Conservation (phyloP, 2,113 vertebrate genomes). For the Pelecanoides urinatrix region DNA sequence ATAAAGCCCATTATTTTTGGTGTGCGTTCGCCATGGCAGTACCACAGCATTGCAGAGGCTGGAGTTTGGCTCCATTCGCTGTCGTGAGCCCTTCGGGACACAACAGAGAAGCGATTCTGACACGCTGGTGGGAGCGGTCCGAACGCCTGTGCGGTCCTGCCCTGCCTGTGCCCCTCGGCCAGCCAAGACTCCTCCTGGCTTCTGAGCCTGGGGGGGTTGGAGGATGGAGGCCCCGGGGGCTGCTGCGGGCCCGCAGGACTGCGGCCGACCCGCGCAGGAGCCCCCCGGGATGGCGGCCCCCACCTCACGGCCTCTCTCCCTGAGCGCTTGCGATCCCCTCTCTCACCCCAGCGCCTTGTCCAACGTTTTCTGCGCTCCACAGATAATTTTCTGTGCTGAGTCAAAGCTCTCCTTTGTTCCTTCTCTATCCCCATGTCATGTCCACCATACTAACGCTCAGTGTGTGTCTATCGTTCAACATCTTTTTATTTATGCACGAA, state of each 20-base stretch:
- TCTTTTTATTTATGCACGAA: not conserved
- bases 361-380: not conserved
- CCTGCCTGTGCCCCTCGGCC: accelerated
- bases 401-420: not conserved
- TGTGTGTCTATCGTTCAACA: not conserved
- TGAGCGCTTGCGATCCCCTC: not conserved
- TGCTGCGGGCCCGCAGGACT: not conserved
- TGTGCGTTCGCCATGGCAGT: not conserved
- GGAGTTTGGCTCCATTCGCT: too few relatives aligned
- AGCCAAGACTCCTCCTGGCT: not conserved
- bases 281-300: accelerated
- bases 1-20: not conserved
- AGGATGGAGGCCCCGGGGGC: not conserved
- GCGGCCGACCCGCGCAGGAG: not conserved
- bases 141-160: accelerated
- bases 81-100: not conserved
- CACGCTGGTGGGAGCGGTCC: accelerated
- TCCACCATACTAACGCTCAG: not conserved
- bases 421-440: not conserved
- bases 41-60: not conserved
- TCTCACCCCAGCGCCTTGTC: not conserved
- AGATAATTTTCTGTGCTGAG: not conserved
- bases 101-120: not conserved
- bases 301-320: not conserved
- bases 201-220: not conserved